A percentile compares a stretch with the other conserved stretches of the same genome.
phyloP scores from a whole-genome alignment of 2,797 vertebrate genomes.

The Siniperca scherzeri region DNA sequence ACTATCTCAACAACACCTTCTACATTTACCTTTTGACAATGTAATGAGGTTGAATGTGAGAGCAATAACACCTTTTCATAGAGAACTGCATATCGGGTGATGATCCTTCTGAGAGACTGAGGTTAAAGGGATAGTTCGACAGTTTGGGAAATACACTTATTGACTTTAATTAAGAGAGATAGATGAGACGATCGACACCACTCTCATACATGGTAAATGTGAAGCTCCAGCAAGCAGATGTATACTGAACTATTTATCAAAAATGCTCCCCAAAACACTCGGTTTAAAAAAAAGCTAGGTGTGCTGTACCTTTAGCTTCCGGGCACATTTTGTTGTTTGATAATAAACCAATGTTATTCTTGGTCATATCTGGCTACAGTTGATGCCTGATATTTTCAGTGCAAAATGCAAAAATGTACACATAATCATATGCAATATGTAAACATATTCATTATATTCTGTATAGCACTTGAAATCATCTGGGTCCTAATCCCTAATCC shows the following conservation, averaged over 20 bases:
- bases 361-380: neutral
- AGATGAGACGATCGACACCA: neutral
- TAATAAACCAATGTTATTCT: constrained; percentile 4
- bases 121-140: neutral
- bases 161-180: neutral
- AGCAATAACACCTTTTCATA: neutral
- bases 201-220: neutral
- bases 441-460: constrained; percentile 26
- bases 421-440: neutral
- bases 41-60: constrained; percentile 19
- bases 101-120: neutral
- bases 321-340: neutral
- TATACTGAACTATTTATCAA: neutral
- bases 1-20: constrained; percentile 5
- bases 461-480: constrained; percentile 22
- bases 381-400: neutral
- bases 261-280: no score
- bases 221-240: neutral
- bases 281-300: no score
- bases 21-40: neutral
- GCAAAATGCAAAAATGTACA: no score
- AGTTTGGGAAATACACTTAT: neutral
- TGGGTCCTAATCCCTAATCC: constrained; percentile 33
- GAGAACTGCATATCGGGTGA: neutral
- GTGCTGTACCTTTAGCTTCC: neutral